Conservation (phyloP, 2,797 vertebrate species). For the Ispidina picta region DNA sequence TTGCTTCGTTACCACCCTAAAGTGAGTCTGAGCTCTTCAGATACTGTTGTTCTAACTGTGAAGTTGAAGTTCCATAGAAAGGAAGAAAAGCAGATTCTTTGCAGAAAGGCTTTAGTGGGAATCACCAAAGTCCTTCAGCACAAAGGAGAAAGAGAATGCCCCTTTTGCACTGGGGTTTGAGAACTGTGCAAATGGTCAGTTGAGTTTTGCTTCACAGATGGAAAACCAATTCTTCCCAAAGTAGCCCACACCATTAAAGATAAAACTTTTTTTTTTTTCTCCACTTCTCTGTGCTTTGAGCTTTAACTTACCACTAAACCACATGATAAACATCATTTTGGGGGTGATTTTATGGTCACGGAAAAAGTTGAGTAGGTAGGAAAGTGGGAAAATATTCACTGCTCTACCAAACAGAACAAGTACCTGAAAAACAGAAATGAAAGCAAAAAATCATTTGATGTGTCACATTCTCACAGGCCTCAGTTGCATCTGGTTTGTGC, state of each 20-base stretch:
- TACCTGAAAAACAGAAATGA: slow-evolving; percentile 79
- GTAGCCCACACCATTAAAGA: background rate
- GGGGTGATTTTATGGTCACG: slow-evolving; percentile 98
- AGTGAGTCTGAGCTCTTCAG: background rate
- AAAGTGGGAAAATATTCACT: slow-evolving; percentile 96
- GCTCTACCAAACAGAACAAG: slow-evolving; percentile 93
- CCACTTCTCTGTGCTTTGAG: background rate
- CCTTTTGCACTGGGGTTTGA: background rate
- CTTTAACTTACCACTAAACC: slow-evolving; percentile 93
- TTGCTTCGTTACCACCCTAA: background rate
- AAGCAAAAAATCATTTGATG: background rate
- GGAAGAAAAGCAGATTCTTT: background rate
- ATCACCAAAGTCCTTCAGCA: background rate
- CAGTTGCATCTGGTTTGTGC: background rate
- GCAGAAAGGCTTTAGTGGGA: background rate
- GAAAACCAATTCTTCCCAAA: background rate
- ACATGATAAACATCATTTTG: slow-evolving; percentile 99
- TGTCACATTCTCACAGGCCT: background rate
- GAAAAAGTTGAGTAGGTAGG: slow-evolving; percentile 96
- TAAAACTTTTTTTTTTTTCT: background rate
- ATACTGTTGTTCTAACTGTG: background rate
- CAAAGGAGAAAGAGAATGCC: background rate
- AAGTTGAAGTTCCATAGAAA: background rate
- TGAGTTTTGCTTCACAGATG: background rate
- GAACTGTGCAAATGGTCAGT: background rate